A percentile compares a stretch with the other conserved stretches of the same genome.
These are phyloP conservation scores for Procavia capensis DNA, from an alignment of 2,113 vertebrate species.

Conservation along the genomic window DNA sequence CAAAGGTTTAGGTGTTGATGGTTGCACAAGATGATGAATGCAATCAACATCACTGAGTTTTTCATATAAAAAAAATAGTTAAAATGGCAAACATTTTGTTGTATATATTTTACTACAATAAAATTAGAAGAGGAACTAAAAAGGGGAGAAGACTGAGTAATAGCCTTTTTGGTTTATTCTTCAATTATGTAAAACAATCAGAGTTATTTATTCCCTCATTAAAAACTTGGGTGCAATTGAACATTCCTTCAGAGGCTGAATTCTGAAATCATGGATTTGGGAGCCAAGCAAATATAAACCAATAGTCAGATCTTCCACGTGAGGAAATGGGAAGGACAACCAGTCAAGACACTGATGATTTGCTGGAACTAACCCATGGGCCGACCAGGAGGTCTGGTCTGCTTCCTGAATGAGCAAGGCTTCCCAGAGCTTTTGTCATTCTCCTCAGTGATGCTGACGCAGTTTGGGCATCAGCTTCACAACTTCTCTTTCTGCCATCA, in stretches of 20 bases:
- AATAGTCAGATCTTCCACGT: neutral
- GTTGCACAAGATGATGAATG: neutral
- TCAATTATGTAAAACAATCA: neutral
- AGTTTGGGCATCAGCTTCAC: neutral
- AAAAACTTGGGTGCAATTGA: neutral
- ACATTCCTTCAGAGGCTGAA: neutral
- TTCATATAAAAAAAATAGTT: neutral
- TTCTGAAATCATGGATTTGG: neutral
- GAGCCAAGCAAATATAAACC: neutral
- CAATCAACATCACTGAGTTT: no score
- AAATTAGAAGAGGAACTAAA: neutral
- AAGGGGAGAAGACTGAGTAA: neutral
- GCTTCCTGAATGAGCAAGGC: neutral
- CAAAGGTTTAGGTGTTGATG: neutral
- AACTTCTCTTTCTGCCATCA: slow-evolving; percentile 43
- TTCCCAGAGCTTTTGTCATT: neutral
- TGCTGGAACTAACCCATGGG: neutral
- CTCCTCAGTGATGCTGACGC: slow-evolving; percentile 8
- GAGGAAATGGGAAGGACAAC: neutral
- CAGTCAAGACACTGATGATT: neutral
- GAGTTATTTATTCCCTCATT: neutral
- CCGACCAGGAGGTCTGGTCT: neutral
- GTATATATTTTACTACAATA: neutral
- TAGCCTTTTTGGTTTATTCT: neutral
- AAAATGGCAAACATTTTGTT: neutral